phyloP scores from a whole-genome alignment of 2,113 vertebrate species.

The Eretmochelys imbricata region DNA sequence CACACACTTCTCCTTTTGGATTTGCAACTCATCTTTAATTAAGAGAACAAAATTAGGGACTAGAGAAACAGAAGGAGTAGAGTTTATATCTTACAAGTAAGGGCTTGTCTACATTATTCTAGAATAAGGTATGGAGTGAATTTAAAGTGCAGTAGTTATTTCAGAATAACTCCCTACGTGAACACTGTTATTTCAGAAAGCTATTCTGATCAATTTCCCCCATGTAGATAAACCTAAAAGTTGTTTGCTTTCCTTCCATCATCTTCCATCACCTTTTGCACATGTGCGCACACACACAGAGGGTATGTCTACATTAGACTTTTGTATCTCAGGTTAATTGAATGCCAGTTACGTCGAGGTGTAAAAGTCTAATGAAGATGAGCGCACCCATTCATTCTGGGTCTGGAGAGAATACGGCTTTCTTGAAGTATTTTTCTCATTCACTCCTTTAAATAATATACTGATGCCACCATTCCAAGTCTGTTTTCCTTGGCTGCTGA shows the following conservation, averaged over 20 bases:
- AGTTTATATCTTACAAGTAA: constrained; percentile 1
- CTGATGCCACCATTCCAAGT: neutral
- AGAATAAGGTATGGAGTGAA: neutral
- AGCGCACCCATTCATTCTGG: neutral
- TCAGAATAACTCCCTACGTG: neutral
- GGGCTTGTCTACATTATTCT: neutral
- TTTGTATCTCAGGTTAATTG: neutral
- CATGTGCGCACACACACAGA: neutral
- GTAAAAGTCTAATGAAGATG: neutral
- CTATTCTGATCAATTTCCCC: neutral
- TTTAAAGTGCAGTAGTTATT: constrained; percentile 1
- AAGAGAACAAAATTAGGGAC: neutral
- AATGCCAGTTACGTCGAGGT: neutral
- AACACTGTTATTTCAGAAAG: neutral
- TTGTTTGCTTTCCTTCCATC: neutral
- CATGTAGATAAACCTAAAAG: neutral
- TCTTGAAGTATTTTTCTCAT: neutral
- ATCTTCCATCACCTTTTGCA: neutral
- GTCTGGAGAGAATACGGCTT: neutral
- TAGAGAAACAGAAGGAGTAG: neutral
- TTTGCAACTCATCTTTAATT: neutral
- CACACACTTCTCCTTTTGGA: neutral
- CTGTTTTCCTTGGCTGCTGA: constrained; percentile 44
- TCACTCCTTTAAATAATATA: neutral
- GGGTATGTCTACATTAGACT: neutral